phyloP scores from a whole-genome alignment of 2,888 invertebrate genomes.

The Smittia aterrima region DNA sequence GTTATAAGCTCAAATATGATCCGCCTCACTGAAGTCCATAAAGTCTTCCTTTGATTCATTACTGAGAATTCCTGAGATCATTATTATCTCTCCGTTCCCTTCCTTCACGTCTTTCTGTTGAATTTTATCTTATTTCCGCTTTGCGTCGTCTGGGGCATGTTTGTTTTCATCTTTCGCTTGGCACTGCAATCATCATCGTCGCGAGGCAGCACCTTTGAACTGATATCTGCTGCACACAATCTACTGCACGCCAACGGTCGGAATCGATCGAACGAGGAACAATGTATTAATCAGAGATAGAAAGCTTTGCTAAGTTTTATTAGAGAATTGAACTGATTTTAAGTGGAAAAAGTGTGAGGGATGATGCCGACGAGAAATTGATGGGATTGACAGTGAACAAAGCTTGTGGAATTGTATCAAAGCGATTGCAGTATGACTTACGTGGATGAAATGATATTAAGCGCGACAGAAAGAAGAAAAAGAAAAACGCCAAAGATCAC shows the following conservation, averaged over 20 bases:
- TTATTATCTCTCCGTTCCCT: background rate
- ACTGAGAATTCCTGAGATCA: background rate
- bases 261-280: background rate
- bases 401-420: too few species aligned
- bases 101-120: background rate
- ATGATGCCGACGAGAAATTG: background rate
- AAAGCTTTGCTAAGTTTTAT: background rate
- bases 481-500: conserved; percentile 38
- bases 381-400: conserved; percentile 1
- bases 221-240: conserved; percentile 26
- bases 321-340: background rate
- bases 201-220: conserved; percentile 31
- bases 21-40: background rate
- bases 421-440: background rate
- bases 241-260: background rate
- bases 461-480: background rate
- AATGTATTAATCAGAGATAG: background rate
- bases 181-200: background rate
- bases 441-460: conserved; percentile 32
- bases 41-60: background rate
- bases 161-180: background rate
- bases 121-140: conserved; percentile 8
- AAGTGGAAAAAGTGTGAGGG: background rate
- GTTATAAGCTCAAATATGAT: background rate
- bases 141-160: background rate